A percentile compares a stretch with the other conserved stretches of the same genome.
phyloP scores from a whole-genome alignment of 2,113 vertebrate genomes.

The Anguilla rostrata region DNA sequence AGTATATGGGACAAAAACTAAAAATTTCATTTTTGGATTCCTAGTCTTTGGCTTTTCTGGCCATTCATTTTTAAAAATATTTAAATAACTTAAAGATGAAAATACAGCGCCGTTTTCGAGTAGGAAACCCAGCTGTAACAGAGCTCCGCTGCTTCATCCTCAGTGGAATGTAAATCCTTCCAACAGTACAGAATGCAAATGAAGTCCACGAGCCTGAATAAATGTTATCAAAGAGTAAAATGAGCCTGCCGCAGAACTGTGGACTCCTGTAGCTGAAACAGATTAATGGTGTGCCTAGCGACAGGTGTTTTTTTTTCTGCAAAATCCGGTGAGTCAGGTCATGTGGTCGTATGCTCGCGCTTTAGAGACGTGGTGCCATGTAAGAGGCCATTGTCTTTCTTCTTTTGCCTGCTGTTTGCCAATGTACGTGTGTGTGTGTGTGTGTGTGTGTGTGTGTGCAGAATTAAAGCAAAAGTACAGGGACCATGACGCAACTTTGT shows the following conservation, averaged over 20 bases:
- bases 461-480: too few species aligned
- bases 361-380: conserved; percentile 15
- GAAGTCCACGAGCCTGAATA: neutral
- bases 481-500: too few species aligned
- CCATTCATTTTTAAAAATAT: neutral
- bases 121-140: neutral
- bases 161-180: neutral
- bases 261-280: neutral
- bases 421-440: neutral
- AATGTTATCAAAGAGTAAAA: neutral
- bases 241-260: neutral
- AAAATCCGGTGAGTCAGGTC: conserved; percentile 52
- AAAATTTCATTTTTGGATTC: neutral
- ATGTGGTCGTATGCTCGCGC: conserved; percentile 1
- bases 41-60: neutral
- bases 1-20: too few species aligned
- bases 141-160: neutral
- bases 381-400: conserved; percentile 27
- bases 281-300: neutral
- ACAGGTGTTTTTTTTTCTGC: conserved; percentile 6
- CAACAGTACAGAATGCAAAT: neutral
- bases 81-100: neutral
- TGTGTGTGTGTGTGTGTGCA: too few species aligned
- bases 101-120: neutral
- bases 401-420: neutral